Conservation (phyloP, 2,888 invertebrate species). For the Drosophila affinis region DNA sequence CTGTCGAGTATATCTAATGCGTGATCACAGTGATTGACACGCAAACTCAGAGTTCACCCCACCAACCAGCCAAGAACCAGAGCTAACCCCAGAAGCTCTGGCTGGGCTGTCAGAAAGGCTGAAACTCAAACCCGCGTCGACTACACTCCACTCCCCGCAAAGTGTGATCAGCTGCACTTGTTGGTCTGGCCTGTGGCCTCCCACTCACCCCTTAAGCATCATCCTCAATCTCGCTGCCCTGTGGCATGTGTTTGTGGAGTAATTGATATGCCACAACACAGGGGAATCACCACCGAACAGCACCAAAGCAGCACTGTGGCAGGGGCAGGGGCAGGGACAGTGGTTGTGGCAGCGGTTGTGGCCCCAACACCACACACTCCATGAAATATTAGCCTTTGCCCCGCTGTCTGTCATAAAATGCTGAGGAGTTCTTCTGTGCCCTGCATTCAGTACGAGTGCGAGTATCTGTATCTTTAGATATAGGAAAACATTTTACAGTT, state of each 20-base stretch:
- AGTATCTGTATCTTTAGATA: constrained; percentile 46
- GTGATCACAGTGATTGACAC: constrained; percentile 67
- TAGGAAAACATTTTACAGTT: constrained; percentile 73
- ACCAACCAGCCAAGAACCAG: constrained; percentile 10
- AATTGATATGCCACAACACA: constrained; percentile 81
- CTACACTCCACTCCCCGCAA: constrained; percentile 14
- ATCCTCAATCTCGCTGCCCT: constrained; percentile 18
- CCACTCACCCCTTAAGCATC: constrained; percentile 3
- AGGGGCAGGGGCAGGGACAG: background rate
- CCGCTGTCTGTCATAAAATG: constrained; percentile 74
- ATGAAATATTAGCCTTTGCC: constrained; percentile 73
- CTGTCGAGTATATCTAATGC: constrained; percentile 15
- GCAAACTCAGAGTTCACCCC: constrained; percentile 44
- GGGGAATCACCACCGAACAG: constrained; percentile 30
- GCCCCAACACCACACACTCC: constrained; percentile 52
- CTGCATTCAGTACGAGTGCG: constrained; percentile 35
- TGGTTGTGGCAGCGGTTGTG: constrained; percentile 19
- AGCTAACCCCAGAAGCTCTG: constrained; percentile 51
- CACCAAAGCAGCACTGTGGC: constrained; percentile 7
- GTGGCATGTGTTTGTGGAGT: constrained; percentile 81
- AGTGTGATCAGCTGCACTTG: constrained; percentile 81
- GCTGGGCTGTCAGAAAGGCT: constrained; percentile 67
- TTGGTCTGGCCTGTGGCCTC: constrained; percentile 35
- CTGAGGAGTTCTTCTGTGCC: constrained; percentile 15
- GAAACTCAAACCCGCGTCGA: constrained; percentile 35